Evolutionary conservation across 2,888 invertebrate genomes (phyloP).

Genomic region (Drosophila picticornis): DNA sequence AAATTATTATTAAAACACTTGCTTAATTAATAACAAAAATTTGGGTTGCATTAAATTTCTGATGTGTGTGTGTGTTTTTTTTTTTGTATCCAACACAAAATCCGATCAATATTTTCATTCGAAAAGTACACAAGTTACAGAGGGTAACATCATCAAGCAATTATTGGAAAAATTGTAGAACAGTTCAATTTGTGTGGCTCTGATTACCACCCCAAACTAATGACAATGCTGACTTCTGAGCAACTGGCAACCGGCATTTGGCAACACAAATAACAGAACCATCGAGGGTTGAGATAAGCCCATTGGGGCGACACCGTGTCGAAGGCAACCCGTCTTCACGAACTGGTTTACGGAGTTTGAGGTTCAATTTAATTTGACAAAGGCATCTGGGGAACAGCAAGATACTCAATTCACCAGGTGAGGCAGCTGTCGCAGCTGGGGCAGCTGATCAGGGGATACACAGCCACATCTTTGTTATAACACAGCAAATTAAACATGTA

Average conservation of each 20-base stretch:
- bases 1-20: neutral
- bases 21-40: neutral
- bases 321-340: slow-evolving; percentile 4
- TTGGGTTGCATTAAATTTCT: neutral
- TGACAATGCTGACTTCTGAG: slow-evolving; percentile 3
- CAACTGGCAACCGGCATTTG: slow-evolving; percentile 21
- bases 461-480: neutral
- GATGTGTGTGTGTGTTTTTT: neutral
- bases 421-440: neutral
- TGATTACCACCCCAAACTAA: slow-evolving; percentile 23
- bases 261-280: slow-evolving; percentile 13
- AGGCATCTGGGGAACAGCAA: slow-evolving; percentile 45
- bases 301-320: neutral
- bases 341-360: slow-evolving; percentile 17
- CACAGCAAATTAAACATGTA: neutral
- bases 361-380: slow-evolving; percentile 56
- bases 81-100: neutral
- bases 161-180: neutral
- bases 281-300: slow-evolving; percentile 3
- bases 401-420: slow-evolving; percentile 6
- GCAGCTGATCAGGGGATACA: neutral
- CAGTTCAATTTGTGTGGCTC: neutral
- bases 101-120: neutral
- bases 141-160: neutral
- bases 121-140: neutral